These are phyloP conservation scores for Drosophila subsilvestris DNA, from an alignment of 2,888 invertebrate species.

Conservation along the genomic window DNA sequence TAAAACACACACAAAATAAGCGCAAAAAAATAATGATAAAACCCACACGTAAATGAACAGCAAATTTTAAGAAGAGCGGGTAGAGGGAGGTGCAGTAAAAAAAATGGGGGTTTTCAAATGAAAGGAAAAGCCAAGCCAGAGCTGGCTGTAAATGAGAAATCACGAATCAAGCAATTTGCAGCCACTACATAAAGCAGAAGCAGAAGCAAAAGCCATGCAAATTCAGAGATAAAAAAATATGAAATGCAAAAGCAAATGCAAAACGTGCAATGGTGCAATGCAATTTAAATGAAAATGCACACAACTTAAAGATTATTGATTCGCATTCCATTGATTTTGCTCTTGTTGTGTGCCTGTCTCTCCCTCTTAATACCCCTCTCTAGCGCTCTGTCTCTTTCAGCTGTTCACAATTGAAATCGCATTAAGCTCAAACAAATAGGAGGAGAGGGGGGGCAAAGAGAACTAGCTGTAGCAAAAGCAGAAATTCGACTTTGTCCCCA, in stretches of 20 bases:
- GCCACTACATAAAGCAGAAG: not conserved
- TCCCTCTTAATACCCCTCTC: slow-evolving; percentile 5
- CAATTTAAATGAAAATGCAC: slow-evolving; percentile 21
- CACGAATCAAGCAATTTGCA: slow-evolving; percentile 43
- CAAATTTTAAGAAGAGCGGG: not conserved
- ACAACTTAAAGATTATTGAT: slow-evolving; percentile 63
- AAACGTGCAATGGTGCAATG: slow-evolving; percentile 12
- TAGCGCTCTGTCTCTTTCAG: slow-evolving; percentile 3
- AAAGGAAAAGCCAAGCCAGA: slow-evolving; percentile 37
- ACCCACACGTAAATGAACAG: not conserved
- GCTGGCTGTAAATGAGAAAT: slow-evolving; percentile 59
- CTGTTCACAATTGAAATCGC: slow-evolving; percentile 27
- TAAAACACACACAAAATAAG: slow-evolving; percentile 37
- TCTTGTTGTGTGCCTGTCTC: slow-evolving; percentile 18
- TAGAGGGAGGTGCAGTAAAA: not conserved
- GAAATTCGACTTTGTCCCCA: slow-evolving; percentile 32
- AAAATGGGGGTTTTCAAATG: slow-evolving; percentile 15
- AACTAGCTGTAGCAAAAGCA: slow-evolving; percentile 14
- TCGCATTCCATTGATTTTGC: slow-evolving; percentile 73
- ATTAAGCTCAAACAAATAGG: not conserved
- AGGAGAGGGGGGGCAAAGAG: not conserved
- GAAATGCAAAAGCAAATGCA: slow-evolving; percentile 9
- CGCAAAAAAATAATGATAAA: slow-evolving; percentile 20
- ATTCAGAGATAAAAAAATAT: slow-evolving; percentile 12
- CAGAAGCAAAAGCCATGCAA: slow-evolving; percentile 2